These are phyloP conservation scores for Chrysolina haemoptera DNA, from an alignment of 2,888 invertebrate genomes.

Conservation along the genomic window DNA sequence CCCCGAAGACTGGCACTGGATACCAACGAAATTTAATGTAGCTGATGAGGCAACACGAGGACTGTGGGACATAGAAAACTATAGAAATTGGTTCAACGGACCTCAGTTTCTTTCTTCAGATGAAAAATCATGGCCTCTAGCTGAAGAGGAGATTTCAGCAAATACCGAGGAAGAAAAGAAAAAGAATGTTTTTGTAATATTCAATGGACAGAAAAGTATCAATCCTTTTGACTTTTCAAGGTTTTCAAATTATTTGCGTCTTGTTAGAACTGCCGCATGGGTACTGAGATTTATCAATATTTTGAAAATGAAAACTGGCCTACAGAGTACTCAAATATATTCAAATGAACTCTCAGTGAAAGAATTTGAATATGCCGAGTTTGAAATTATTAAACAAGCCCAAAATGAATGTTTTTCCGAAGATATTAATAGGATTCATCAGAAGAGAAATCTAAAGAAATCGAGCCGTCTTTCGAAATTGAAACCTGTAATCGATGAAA, in stretches of 20 bases:
- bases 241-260: too few relatives aligned
- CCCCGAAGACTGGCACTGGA: too few relatives aligned
- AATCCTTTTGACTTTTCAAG: not conserved
- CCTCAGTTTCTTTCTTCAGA: not conserved
- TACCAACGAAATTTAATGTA: too few relatives aligned
- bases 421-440: not conserved
- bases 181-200: not conserved
- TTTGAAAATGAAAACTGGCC: too few relatives aligned
- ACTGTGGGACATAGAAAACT: not conserved
- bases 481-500: not conserved
- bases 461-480: not conserved
- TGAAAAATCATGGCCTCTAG: not conserved
- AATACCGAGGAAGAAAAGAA: not conserved
- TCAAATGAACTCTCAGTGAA: too few relatives aligned
- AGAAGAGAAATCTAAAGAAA: not conserved
- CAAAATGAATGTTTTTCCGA: too few relatives aligned
- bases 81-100: not conserved
- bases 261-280: not conserved
- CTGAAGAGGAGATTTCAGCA: not conserved
- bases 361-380: too few relatives aligned
- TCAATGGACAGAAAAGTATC: too few relatives aligned
- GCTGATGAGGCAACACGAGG: too few relatives aligned
- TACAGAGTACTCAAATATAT: too few relatives aligned
- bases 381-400: too few relatives aligned
- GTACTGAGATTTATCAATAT: not conserved